Base-by-base conservation (phyloP, 2,888 invertebrate species). In the Amphipoea lucens region DNA sequence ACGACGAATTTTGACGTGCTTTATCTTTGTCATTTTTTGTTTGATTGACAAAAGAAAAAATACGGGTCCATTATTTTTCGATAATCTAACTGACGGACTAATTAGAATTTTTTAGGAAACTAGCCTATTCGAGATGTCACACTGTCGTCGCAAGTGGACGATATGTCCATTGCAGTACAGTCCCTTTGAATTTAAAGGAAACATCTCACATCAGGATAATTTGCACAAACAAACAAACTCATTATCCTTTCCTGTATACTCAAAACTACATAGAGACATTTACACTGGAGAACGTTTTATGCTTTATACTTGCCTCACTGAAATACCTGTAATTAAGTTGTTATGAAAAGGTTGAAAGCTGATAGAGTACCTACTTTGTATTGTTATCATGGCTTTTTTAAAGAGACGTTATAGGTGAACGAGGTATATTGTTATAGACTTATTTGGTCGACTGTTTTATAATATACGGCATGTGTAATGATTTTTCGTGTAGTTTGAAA, bases 281-380 rank as follows among this genome's bases (percentile, higher is more conserved):
- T 9, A 70, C 40, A 29, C 48, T 6, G 40, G 57, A 40, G 48
- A 62, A 62, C 65, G 65, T 40, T 85, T 73, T 83, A 69, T 70
- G 36, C 42, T 36, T 51, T 57, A 60, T 60, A 60, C 48, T 79
- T 74, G 57, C 54, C 4, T n/a, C 48, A n/a, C 45, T 69, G 54
- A 63, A 85, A 63, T 70, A 74, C 73, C 54, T 76, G 82, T 82
- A 70, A 83, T 83, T 81, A 77, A 82, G 54, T 60, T 48, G 74
- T 77, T 76, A 85, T 66, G 76, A 70, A 66, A 85, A 65, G 17
- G 40, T 14, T 67, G 42, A 60, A 60, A 66, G 67, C 40, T 54
- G 40, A 68, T 20, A 60, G 23, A 42, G 14, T 40, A 78, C 9
- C 23, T 57, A 57, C 74, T 65, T 80, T 85, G 68, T 72, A 79